A percentile compares a stretch with the other conserved stretches of the same genome.
Evolutionary conservation across 2,888 invertebrate species (phyloP).

Genomic region (Epistrophella euchroma): DNA sequence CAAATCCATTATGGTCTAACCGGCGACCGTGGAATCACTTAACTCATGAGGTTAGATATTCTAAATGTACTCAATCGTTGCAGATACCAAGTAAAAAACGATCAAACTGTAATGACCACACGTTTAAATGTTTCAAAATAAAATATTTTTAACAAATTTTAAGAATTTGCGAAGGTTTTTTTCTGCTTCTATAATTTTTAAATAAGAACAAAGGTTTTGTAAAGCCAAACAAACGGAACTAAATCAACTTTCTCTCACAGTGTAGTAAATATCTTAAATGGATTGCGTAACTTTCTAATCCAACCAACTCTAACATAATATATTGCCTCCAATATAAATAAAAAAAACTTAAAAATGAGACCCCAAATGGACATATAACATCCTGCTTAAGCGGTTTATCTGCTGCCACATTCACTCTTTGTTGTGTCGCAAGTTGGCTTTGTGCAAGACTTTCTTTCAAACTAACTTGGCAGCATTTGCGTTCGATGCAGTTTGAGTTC

Average conservation of each 20-base stretch:
- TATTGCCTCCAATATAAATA: not conserved
- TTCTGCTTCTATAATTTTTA: no score
- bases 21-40: no score
- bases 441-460: conserved; percentile 47
- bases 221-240: not conserved
- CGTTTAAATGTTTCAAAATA: no score
- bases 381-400: conserved; percentile 39
- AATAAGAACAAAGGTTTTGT: not conserved
- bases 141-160: no score
- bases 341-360: not conserved
- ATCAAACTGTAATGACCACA: no score
- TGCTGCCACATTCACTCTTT: conserved; percentile 12
- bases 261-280: not conserved
- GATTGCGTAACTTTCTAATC: conserved; percentile 7
- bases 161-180: no score
- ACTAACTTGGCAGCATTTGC: conserved; percentile 1
- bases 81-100: no score
- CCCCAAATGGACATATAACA: conserved; percentile 18
- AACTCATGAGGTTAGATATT: no score
- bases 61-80: no score
- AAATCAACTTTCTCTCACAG: not conserved
- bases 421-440: conserved; percentile 43
- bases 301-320: conserved; percentile 6
- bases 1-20: no score
- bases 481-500: conserved; percentile 1